Base-by-base conservation (phyloP, 1,140 invertebrate genomes). In the Rhagoletis pomonella region DNA sequence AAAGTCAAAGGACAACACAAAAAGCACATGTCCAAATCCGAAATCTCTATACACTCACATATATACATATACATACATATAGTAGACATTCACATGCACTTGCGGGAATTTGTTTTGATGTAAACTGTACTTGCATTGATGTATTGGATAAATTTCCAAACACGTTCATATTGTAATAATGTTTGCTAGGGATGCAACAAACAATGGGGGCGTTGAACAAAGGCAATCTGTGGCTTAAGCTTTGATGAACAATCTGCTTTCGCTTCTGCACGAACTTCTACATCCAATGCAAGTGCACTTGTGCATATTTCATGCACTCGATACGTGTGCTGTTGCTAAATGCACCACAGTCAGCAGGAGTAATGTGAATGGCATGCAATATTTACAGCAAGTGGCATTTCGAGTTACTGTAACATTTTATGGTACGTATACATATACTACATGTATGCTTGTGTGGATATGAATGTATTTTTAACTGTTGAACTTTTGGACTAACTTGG, bases 81-180 rank as follows among this genome's bases (percentile, higher is more conserved):
- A 62, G 50, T 55, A 55, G 50, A 9, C 12, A 14, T 62, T 58
- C 55, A 12, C 55, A 58, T 58, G 55, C 65, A 39, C 29, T 6
- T 65, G 64, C 7, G 6, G 29, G 29, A 9, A 67, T 42, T 1
- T 67, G 12, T 6, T 0, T 39, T 3, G 55, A 58, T 58, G 42
- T 55, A 14, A 10, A 19, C 7, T 55, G 14, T 7, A 81, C 39
- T 55, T 81, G 73, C 50, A 81, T 81, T 81, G 47, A 81, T 81
- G 50, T 47, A 81, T 81, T 81, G 73, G 12, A 4, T 17, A 19
- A 42, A 81, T 81, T 81, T 81, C 47, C 44, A 81, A 81, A 55
- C 73, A 81, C 73, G 73, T 81, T 81, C 73, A 55, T 81, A 47
- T 19, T 81, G 73, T 81, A 81, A 81, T 81, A 81, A 81, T 81